Evolutionary conservation across 2,797 vertebrate genomes (phyloP), one percentile per base, ranked within the genome.

Genomic region (Thalassophryne amazonica): DNA sequence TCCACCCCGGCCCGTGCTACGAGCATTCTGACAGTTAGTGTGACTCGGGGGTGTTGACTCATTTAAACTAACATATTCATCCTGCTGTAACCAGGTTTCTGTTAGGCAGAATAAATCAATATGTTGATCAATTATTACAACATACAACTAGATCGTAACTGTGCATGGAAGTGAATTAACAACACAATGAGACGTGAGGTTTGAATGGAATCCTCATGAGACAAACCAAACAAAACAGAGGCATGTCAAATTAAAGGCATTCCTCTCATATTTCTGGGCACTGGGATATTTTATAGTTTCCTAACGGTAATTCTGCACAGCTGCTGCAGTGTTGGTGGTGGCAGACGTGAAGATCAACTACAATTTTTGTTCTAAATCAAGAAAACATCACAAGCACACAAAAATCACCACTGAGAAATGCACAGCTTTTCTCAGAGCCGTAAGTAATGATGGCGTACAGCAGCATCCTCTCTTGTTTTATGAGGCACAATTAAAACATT

Each of bases 261-360:
- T 75, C 43, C 42, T 37, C 62, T 50, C 53, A 48, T 46, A 15
- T 63, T 64, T 35, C 14, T 20, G 27, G 11, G 28, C 17, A 51
- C 58, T 32, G 32, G 25, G 17, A 28, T 36, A 10, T 30, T 73
- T 70, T 69, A 71, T 76, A 48, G 56, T 74, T 77, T 81, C 67
- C 73, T 28, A 2, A 51, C 19, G 14, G 48, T 80, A 57, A 78
- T 58, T 61, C 52, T 4, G 54, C 33, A 12, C 60, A 71, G 68
- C 65, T 78, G 76, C 46, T 22, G 20, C 56, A 41, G 61, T 25
- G 41, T 33, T 15, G 33, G 43, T 57, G 69, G 40, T 19, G 60
- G 38, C 3, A 8, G 19, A 35, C 13, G 21, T 46, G 59, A 40
- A 40, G 45, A 9, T 1, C 13, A 6, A 16, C 13, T 48, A 22